Evolutionary conservation across 2,888 invertebrate genomes (phyloP).

Genomic region (Agonopterix heracliana): DNA sequence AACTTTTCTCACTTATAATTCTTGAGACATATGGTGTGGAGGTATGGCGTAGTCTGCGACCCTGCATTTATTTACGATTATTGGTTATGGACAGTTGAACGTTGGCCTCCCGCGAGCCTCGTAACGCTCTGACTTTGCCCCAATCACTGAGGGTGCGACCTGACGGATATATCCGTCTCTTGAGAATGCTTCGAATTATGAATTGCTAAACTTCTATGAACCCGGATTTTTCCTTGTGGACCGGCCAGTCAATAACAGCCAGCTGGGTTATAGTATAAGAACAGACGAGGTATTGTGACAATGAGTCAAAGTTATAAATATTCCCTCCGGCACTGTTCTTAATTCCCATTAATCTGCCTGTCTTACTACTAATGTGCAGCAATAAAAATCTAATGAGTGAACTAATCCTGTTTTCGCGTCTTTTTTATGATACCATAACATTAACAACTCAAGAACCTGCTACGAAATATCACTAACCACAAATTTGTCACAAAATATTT

Average conservation of each 20-base stretch:
- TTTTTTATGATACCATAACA: neutral
- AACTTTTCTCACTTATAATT: conserved; percentile 26
- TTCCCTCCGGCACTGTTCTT: no score
- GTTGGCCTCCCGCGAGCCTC: conserved; percentile 65
- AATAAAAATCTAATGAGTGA: no score
- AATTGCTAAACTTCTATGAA: conserved; percentile 32
- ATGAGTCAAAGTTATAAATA: no score
- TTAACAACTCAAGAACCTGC: neutral
- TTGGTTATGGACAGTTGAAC: conserved; percentile 74
- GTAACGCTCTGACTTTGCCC: conserved; percentile 65
- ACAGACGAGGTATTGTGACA: no score
- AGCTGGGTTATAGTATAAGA: no score
- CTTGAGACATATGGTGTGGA: conserved; percentile 18
- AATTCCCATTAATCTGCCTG: no score
- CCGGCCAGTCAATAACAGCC: no score
- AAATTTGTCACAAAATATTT: conserved; percentile 59
- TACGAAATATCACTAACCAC: conserved; percentile 35
- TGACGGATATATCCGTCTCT: conserved; percentile 71
- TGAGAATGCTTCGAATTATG: conserved; percentile 62
- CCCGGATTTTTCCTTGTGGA: neutral
- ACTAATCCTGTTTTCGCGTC: no score
- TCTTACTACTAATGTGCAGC: no score
- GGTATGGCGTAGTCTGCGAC: conserved; percentile 23
- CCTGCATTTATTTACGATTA: conserved; percentile 71
- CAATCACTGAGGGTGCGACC: conserved; percentile 49